phyloP scores from a whole-genome alignment of 2,797 vertebrate genomes.

The Chelonia mydas region DNA sequence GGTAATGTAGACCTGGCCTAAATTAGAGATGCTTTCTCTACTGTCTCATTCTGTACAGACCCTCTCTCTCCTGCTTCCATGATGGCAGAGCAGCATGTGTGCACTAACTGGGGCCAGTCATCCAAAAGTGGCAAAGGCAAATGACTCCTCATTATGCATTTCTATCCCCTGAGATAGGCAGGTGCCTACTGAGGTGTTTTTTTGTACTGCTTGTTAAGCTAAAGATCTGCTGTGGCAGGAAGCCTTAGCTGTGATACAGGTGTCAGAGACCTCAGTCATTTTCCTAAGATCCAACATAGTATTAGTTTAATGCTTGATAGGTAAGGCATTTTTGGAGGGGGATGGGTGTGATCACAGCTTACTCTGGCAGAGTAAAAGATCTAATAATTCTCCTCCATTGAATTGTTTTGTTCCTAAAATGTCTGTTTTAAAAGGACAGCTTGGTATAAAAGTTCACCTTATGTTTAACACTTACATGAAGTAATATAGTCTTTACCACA shows the following conservation, averaged over 20 bases:
- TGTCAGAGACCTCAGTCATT: background rate
- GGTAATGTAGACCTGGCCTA: background rate
- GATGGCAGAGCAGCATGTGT: background rate
- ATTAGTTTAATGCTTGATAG: background rate
- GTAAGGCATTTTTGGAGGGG: background rate
- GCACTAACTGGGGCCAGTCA: background rate
- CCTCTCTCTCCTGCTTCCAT: background rate
- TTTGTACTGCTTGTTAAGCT: background rate
- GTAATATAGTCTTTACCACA: background rate
- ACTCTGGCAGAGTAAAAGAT: background rate
- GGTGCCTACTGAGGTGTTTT: accelerated
- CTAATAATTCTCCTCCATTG: background rate
- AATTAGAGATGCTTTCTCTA: background rate
- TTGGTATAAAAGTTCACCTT: background rate
- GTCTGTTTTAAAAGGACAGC: background rate
- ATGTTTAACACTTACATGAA: background rate
- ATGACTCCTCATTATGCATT: accelerated
- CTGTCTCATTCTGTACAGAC: background rate
- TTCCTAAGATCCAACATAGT: background rate
- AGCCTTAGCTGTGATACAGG: accelerated
- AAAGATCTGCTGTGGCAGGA: background rate
- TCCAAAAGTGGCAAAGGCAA: accelerated
- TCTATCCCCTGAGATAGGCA: background rate
- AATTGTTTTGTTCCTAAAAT: accelerated
- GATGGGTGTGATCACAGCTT: background rate